A percentile compares a stretch with the other conserved stretches of the same genome.
Conservation (phyloP, 2,888 invertebrate species). For the Megamerina dolium region DNA sequence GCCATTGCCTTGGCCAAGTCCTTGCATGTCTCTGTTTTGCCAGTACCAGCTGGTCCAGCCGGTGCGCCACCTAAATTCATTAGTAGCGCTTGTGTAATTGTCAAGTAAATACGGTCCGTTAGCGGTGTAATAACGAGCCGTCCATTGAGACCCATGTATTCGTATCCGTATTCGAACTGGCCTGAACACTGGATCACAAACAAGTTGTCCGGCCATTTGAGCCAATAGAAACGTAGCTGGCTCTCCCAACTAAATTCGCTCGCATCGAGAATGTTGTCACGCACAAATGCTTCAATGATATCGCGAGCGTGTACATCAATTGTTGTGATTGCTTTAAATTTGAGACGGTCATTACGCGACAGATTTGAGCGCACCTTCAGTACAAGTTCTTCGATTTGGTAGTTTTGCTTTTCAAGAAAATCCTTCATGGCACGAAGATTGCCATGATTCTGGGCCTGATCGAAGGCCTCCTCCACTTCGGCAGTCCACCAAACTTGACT, state of each 20-base stretch:
- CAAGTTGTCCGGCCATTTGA: conserved; percentile 70
- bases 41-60: conserved; percentile 59
- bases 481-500: conserved; percentile 96
- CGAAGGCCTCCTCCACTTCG: conserved; percentile 86
- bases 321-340: conserved; percentile 83
- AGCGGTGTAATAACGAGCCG: conserved; percentile 86
- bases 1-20: conserved; percentile 88
- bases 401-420: conserved; percentile 68
- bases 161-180: conserved; percentile 86
- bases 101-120: conserved; percentile 87
- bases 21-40: conserved; percentile 85
- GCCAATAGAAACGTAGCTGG: conserved; percentile 88
- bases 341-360: conserved; percentile 72
- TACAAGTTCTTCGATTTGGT: conserved; percentile 78
- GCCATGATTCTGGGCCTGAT: conserved; percentile 57
- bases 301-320: conserved; percentile 90
- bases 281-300: conserved; percentile 75
- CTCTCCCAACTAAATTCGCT: conserved; percentile 92
- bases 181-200: conserved; percentile 79
- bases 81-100: conserved; percentile 85
- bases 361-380: conserved; percentile 65
- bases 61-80: conserved; percentile 91
- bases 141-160: conserved; percentile 91
- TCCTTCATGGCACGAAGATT: conserved; percentile 87
- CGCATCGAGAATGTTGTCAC: conserved; percentile 74